phyloP scores from a whole-genome alignment of 2,113 vertebrate genomes.

The Cettia cetti region DNA sequence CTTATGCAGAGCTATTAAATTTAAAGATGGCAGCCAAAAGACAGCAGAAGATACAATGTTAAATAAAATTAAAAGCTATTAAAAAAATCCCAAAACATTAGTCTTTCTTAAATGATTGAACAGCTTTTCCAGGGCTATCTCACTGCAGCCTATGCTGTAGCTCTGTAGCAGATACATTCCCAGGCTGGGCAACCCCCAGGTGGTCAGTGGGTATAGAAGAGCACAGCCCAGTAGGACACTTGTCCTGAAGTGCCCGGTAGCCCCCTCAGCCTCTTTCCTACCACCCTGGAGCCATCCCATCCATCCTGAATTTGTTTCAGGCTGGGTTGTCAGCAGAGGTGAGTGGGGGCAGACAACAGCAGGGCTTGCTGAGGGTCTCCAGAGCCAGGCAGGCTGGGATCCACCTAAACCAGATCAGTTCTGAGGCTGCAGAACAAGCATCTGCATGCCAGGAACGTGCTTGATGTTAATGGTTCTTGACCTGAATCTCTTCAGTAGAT shows the following conservation, averaged over 20 bases:
- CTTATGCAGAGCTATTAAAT: background rate
- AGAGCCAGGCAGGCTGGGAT: background rate
- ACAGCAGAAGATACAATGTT: background rate
- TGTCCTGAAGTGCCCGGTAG: background rate
- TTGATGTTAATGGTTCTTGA: constrained; percentile 1
- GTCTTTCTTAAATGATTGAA: background rate
- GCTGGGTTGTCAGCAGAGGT: background rate
- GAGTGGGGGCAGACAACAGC: background rate
- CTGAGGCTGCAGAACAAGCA: background rate
- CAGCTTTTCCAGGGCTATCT: background rate
- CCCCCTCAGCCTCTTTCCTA: background rate
- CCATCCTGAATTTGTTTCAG: background rate
- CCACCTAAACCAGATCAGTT: background rate
- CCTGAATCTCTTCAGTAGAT: background rate
- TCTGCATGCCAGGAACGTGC: background rate
- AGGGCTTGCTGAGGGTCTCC: background rate
- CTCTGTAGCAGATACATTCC: background rate
- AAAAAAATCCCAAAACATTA: background rate
- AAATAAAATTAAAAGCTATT: background rate
- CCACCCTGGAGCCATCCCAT: background rate
- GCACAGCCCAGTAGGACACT: background rate
- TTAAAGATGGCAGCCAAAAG: background rate
- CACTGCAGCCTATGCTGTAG: background rate
- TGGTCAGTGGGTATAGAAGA: background rate
- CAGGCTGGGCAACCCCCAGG: background rate